Evolutionary conservation across 2,888 invertebrate genomes (phyloP), one percentile per base, ranked within the genome.

Genomic region (Temnothorax unifasciatus): DNA sequence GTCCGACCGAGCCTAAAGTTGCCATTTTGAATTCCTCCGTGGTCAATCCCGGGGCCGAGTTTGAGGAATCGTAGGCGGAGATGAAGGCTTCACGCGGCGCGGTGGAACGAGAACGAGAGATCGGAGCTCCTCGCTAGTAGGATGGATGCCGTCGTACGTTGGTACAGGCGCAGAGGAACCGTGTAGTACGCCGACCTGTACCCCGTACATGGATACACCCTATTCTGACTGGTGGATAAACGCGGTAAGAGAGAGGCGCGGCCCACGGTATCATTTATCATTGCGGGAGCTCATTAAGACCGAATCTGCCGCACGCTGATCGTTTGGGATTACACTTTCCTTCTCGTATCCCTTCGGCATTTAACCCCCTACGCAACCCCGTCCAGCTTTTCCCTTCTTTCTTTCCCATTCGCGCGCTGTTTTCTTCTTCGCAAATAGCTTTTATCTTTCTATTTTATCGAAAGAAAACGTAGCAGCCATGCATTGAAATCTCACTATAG

Each of bases 251-350:
- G 91, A 94, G 94, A 95, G 95, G 95, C 94, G 95, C 95, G 94
- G 90, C 94, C 93, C 94, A 95, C 94, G 94, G 92, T 93, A 93
- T 93, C 94, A 95, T 95, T 95, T 95, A 95, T 95, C 95, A 95
- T 95, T 94, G 94, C 91, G 92, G 91, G 92, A 94, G 94, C 95
- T 95, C 95, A 95, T 95, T 95, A 95, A 94, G 94, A 92, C 92
- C 93, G 94, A 95, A 95, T 95, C 95, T 94, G 93, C 94, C 93
- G 93, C 93, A 90, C 92, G 91, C 93, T 93, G 93, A 94, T 94
- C 94, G 93, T 92, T 90, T 92, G 92, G 93, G 93, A 94, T 94
- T 90, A 90, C 90, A 90, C 90, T 90, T 90, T 90, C 87, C 90
- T 90, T 83, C 87, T 85, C 77, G 82, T 85, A 87, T 90, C 90